Conservation (phyloP, 2,797 vertebrate species). For the Premnoplex brunnescens region DNA sequence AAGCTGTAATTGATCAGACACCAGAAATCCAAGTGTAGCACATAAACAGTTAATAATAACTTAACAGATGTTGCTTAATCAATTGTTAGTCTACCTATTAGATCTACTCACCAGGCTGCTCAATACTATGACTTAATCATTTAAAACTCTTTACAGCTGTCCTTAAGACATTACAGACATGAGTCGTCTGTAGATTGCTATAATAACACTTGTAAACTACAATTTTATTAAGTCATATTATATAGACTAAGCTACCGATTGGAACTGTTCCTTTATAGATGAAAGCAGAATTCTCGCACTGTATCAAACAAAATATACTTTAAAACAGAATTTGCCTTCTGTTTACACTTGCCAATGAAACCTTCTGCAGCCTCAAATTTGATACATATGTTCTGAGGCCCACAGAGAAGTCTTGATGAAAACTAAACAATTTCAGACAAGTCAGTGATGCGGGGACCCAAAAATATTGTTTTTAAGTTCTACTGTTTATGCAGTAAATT, state of each 20-base stretch:
- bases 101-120: slow-evolving; percentile 34
- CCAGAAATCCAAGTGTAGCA: not conserved
- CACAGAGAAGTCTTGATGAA: not conserved
- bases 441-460: not conserved
- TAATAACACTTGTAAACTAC: slow-evolving; percentile 55
- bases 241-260: slow-evolving; percentile 56
- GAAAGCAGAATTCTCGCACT: slow-evolving; percentile 34
- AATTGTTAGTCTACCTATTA: slow-evolving; percentile 51
- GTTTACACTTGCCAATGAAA: slow-evolving; percentile 40
- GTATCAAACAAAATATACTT: slow-evolving; percentile 31
- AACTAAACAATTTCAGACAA: not conserved
- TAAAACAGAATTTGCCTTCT: slow-evolving; percentile 24
- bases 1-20: slow-evolving; percentile 20
- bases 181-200: slow-evolving; percentile 23
- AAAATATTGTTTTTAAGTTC: not conserved
- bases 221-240: slow-evolving; percentile 63
- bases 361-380: slow-evolving; percentile 43
- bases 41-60: slow-evolving; percentile 55
- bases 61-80: slow-evolving; percentile 60
- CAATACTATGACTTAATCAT: slow-evolving; percentile 26
- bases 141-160: slow-evolving; percentile 56
- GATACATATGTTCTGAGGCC: slow-evolving; percentile 28
- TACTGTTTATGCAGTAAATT: not conserved
- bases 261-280: slow-evolving; percentile 20
- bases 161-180: slow-evolving; percentile 62